Percentiles rank a stretch among this genome's conserved stretches.
Conservation (phyloP, 2,888 invertebrate species). For the Plusia festucae region DNA sequence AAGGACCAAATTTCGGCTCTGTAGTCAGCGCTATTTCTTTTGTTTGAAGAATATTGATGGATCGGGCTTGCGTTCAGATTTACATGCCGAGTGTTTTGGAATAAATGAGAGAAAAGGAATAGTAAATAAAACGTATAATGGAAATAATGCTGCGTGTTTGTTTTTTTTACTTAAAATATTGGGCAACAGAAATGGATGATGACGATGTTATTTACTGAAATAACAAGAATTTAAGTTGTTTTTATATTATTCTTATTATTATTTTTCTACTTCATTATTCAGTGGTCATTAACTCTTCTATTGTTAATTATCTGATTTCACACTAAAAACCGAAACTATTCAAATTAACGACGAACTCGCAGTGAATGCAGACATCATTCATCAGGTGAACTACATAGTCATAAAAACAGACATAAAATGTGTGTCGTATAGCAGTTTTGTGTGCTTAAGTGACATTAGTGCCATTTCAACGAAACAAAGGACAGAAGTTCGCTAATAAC, state of each 20-base stretch:
- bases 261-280: no score
- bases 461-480: conserved; percentile 38
- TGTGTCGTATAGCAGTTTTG: conserved; percentile 44
- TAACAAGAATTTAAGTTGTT: no score
- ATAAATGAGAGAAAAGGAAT: conserved; percentile 8
- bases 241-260: no score
- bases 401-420: conserved; percentile 52
- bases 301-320: neutral
- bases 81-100: neutral
- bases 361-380: conserved; percentile 18
- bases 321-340: neutral
- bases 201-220: no score
- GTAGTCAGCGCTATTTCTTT: conserved; percentile 33
- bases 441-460: conserved; percentile 37
- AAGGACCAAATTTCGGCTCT: conserved; percentile 18
- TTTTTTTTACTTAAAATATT: neutral
- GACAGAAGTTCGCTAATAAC: conserved; percentile 51
- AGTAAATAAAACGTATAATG: neutral
- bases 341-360: conserved; percentile 16
- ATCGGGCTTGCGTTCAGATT: conserved; percentile 3
- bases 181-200: neutral
- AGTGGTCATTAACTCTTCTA: no score
- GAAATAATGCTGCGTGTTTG: neutral
- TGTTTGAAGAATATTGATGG: conserved; percentile 31
- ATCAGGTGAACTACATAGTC: conserved; percentile 33